A percentile compares a stretch with the other conserved stretches of the same genome.
phyloP scores from a whole-genome alignment of 2,888 invertebrate genomes.

The Sialis fuliginosa region DNA sequence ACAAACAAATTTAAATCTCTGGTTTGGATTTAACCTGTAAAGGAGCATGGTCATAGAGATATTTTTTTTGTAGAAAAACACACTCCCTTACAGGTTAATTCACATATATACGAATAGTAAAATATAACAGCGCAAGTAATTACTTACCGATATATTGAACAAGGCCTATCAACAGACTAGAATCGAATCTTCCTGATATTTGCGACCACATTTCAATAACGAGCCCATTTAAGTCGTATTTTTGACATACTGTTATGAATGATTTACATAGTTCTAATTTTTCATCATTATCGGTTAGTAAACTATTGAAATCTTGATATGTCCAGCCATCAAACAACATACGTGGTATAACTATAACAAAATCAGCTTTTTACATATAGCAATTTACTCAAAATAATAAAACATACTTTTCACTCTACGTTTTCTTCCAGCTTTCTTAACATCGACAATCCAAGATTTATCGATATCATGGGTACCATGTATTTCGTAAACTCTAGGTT shows the following conservation, averaged over 20 bases:
- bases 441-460: conserved; percentile 60
- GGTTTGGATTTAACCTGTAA: not conserved
- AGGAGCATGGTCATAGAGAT: not conserved
- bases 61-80: too few relatives aligned
- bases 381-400: not conserved
- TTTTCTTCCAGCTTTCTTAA: conserved; percentile 36
- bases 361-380: not conserved
- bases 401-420: conserved; percentile 39
- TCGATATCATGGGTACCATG: conserved; percentile 72
- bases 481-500: conserved; percentile 41
- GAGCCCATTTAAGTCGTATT: conserved; percentile 72
- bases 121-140: too few relatives aligned
- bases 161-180: conserved; percentile 37
- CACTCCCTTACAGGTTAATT: too few relatives aligned
- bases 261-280: conserved; percentile 47
- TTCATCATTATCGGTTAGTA: conserved; percentile 50
- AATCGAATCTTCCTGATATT: conserved; percentile 45
- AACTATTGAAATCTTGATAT: conserved; percentile 47
- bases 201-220: conserved; percentile 86
- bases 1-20: not conserved
- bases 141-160: conserved; percentile 43
- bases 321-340: conserved; percentile 80
- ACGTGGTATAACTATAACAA: conserved; percentile 63
- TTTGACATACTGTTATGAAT: conserved; percentile 50
- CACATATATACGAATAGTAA: too few relatives aligned